Percentiles rank a stretch among this genome's conserved stretches.
Evolutionary conservation across 2,113 vertebrate genomes (phyloP).

Genomic region (Dromiciops gliroides): DNA sequence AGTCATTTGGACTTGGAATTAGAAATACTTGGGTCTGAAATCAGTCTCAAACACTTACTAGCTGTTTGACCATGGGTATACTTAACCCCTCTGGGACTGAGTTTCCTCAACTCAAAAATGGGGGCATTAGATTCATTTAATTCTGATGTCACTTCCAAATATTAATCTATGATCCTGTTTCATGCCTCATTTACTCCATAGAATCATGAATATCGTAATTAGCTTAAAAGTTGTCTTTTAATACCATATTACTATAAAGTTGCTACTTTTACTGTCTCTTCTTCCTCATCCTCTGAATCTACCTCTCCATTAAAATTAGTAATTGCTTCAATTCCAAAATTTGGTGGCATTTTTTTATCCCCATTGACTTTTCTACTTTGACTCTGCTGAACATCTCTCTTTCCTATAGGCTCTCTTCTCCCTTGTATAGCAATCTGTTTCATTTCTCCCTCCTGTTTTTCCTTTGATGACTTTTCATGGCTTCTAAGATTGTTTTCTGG

Average conservation of each 20-base stretch:
- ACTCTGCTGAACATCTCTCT: too few relatives aligned
- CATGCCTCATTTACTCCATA: not conserved
- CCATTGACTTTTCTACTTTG: too few relatives aligned
- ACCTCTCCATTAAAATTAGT: not conserved
- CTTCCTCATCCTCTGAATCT: not conserved
- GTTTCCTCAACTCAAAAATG: not conserved
- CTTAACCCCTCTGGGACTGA: not conserved
- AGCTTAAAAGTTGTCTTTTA: not conserved
- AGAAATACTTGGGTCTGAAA: not conserved
- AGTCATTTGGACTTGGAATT: not conserved
- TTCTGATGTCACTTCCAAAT: not conserved
- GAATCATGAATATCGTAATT: not conserved
- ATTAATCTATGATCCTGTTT: not conserved
- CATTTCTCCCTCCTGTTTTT: too few relatives aligned
- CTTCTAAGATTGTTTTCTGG: too few relatives aligned
- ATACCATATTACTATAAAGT: not conserved
- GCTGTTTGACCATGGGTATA: not conserved
- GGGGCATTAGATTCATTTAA: not conserved
- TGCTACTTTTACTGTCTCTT: not conserved
- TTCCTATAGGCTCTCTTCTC: too few relatives aligned
- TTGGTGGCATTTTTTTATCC: too few relatives aligned
- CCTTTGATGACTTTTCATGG: too few relatives aligned
- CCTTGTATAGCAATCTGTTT: too few relatives aligned
- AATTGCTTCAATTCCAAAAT: not conserved
- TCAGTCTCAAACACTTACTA: not conserved